Base-by-base conservation (phyloP, 2,888 invertebrate genomes). In the Octonoba sinensis region DNA sequence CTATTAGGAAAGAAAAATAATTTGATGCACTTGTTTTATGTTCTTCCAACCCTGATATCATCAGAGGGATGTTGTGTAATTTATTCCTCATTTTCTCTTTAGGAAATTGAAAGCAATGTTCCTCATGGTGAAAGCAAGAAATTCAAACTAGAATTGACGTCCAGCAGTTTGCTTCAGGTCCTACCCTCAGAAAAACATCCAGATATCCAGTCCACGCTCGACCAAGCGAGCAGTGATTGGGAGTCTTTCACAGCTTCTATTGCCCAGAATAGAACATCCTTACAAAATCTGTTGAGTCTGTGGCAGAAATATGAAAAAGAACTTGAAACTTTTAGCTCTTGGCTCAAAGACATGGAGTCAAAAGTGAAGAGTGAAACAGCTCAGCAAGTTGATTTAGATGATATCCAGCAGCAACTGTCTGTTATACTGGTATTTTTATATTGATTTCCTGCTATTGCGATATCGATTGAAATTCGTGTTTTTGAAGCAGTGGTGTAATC, bases 301-400 rank as follows among this genome's bases (percentile, higher is more conserved):
- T 84, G 84, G 84, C 57, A 83, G 18, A 65, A 62, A 4, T 84
- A 84, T 71, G 82, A 84, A 60, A 54, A 24, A 4, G 71, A 75
- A 20, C 69, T 66, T n/a, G 84, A 84, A 67, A 65, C 22, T 22
- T 79, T 83, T n/a, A 79, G 66, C 18, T 51, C 71, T 11, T 84
- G 84, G 84, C 67, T 84, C 12, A 62, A 60, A 36, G 84, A 84
- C 8, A 83, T 73, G 71, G 84, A 84, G 64, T 78, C 84, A 11
- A 78, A 76, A 79, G 84, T 79, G 6, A 84, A 84, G 24, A 82
- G 84, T 67, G 84, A 74, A 36, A 83, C 84, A 6, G 54, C 84
- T 4, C 84, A 82, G 36, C 84, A 78, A 46, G 54, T 84, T 57
- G 84, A 84, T 20, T 47, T 84, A 22, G 67, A 69, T 24, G 71